These are phyloP conservation scores for Kryptolebias marmoratus DNA, from an alignment of 2,113 vertebrate species.

Conservation along the genomic window DNA sequence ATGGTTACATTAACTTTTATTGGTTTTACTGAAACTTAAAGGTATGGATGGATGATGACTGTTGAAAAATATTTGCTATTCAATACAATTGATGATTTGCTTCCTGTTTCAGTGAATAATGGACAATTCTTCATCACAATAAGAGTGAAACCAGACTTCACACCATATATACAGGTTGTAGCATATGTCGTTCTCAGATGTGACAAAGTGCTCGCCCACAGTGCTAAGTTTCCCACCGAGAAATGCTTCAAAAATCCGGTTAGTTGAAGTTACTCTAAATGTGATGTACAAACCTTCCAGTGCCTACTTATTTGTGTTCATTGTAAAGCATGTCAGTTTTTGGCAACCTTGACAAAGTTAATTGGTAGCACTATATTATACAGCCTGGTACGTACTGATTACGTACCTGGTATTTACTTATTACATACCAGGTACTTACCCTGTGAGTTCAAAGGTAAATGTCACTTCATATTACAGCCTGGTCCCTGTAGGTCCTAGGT, in stretches of 20 bases:
- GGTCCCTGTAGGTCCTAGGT: too few relatives aligned
- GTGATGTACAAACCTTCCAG: too few relatives aligned
- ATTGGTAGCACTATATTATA: too few relatives aligned
- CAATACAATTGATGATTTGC: too few relatives aligned
- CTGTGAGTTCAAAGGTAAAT: too few relatives aligned
- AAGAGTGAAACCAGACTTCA: constrained; percentile 68
- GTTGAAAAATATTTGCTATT: neutral
- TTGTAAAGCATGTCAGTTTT: neutral
- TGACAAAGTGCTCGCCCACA: constrained; percentile 83
- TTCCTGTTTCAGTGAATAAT: constrained; percentile 58
- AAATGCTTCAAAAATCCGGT: constrained; percentile 89
- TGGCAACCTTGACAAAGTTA: neutral
- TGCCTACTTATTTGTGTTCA: too few relatives aligned
- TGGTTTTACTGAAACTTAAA: too few relatives aligned
- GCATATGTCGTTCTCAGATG: constrained; percentile 82
- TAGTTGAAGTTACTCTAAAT: constrained; percentile 3
- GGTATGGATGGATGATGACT: neutral
- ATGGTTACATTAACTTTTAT: neutral
- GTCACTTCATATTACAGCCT: too few relatives aligned
- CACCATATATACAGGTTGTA: constrained; percentile 75
- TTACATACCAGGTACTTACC: too few relatives aligned
- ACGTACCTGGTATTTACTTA: too few relatives aligned
- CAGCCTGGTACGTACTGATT: too few relatives aligned
- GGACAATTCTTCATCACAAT: constrained; percentile 78
- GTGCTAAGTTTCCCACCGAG: constrained; percentile 71